Percentiles rank a stretch among this genome's conserved stretches.
phyloP scores from a whole-genome alignment of 2,797 vertebrate species.

The Cossypha polioptera region DNA sequence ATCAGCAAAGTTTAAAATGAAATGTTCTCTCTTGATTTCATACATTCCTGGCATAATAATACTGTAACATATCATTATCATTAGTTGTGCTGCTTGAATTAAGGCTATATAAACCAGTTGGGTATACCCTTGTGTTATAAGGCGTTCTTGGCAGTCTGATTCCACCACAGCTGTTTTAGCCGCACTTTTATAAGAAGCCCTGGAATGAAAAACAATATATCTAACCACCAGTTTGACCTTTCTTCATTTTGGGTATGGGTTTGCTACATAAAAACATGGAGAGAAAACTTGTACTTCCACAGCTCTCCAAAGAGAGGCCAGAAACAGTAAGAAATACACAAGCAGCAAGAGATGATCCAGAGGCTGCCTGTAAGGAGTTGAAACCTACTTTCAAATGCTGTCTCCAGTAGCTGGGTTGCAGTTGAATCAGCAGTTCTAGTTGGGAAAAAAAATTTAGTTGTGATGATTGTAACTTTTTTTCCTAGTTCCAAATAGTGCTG shows the following conservation, averaged over 20 bases:
- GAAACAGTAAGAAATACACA: neutral
- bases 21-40: slow-evolving; percentile 68
- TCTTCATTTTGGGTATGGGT: neutral
- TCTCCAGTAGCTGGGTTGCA: neutral
- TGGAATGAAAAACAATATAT: slow-evolving; percentile 47
- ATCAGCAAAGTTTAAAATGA: slow-evolving; percentile 77
- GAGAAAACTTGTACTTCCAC: neutral
- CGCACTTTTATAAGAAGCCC: neutral
- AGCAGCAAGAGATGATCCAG: neutral
- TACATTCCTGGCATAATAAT: slow-evolving; percentile 62
- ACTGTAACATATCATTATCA: slow-evolving; percentile 51
- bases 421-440: neutral
- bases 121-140: neutral
- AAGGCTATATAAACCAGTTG: slow-evolving; percentile 44
- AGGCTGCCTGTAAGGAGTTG: neutral
- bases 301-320: neutral
- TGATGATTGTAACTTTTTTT: neutral
- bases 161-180: slow-evolving; percentile 42
- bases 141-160: neutral
- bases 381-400: neutral
- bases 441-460: neutral
- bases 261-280: neutral
- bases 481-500: neutral
- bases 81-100: slow-evolving; percentile 55
- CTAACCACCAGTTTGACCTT: slow-evolving; percentile 39